These are phyloP conservation scores for Acrocera orbiculus DNA, from an alignment of 2,888 invertebrate genomes.

Conservation along the genomic window DNA sequence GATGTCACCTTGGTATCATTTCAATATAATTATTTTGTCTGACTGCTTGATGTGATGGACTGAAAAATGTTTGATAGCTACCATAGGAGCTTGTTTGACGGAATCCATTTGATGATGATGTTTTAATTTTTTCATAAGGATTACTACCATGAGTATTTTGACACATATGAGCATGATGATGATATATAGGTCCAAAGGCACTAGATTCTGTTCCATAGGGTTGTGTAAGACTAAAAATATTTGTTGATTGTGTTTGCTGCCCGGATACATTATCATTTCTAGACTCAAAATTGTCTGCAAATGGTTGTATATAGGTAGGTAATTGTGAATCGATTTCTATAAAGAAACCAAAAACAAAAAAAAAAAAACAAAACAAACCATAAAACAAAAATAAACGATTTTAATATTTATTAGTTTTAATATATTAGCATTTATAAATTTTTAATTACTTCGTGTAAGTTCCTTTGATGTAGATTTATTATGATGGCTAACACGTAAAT, in stretches of 20 bases:
- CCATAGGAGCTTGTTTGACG: slow-evolving; percentile 21
- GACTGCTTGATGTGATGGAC: slow-evolving; percentile 24
- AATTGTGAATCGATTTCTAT: slow-evolving; percentile 5
- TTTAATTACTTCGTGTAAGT: too few species aligned
- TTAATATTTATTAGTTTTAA: too few species aligned
- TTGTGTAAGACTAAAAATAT: slow-evolving; percentile 21
- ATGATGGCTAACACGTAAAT: too few species aligned
- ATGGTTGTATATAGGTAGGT: slow-evolving; percentile 3
- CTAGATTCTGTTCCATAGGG: slow-evolving; percentile 27
- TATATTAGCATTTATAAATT: too few species aligned
- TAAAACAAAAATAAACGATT: too few species aligned
- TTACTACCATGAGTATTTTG: slow-evolving; percentile 19
- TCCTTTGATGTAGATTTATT: too few species aligned
- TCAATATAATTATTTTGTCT: slow-evolving; percentile 16
- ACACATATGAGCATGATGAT: slow-evolving; percentile 24
- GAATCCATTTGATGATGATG: slow-evolving; percentile 15
- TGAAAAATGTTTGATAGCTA: slow-evolving; percentile 28
- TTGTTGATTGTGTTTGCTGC: slow-evolving; percentile 2
- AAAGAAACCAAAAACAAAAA: neutral
- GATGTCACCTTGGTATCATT: slow-evolving; percentile 4
- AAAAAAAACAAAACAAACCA: too few species aligned
- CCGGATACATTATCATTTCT: slow-evolving; percentile 4
- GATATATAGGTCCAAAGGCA: slow-evolving; percentile 31
- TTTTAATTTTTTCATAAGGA: slow-evolving; percentile 31
- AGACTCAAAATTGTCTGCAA: slow-evolving; percentile 4